phyloP scores from a whole-genome alignment of 2,797 vertebrate genomes.

The Myripristis murdjan region DNA sequence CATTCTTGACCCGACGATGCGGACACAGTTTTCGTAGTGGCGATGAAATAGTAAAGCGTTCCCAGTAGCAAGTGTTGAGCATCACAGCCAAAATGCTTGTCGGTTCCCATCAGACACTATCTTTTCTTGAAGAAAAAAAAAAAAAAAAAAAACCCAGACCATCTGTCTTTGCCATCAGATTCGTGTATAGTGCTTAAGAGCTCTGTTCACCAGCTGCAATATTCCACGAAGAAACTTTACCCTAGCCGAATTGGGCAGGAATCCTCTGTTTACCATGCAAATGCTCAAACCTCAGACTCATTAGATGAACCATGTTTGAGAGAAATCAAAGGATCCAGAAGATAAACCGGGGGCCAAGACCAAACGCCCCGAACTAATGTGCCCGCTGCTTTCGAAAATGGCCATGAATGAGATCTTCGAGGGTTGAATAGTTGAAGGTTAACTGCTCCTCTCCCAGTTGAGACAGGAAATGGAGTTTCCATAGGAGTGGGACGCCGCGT shows the following conservation, averaged over 20 bases:
- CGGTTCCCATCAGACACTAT: not conserved
- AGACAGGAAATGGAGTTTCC: conserved; percentile 55
- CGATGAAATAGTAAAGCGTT: not conserved
- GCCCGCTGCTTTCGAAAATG: not conserved
- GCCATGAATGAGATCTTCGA: not conserved
- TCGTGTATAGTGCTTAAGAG: conserved; percentile 5
- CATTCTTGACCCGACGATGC: not conserved
- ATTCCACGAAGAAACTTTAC: not conserved
- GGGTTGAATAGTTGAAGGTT: conserved; percentile 24
- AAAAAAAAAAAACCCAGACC: conserved; percentile 31
- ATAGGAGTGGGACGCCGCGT: conserved; percentile 36
- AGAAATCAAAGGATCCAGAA: conserved; percentile 21
- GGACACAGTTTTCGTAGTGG: conserved; percentile 4
- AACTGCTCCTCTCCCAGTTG: conserved; percentile 11
- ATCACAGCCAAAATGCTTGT: conserved; percentile 18
- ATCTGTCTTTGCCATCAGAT: conserved; percentile 51
- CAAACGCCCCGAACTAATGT: not conserved
- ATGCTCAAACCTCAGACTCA: too few relatives aligned
- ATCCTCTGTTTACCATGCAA: conserved; percentile 49
- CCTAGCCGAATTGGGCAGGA: conserved; percentile 30
- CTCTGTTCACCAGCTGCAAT: conserved; percentile 27
- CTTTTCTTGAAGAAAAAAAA: conserved; percentile 10
- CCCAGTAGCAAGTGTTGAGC: not conserved
- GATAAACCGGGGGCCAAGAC: not conserved
- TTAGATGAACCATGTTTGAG: conserved; percentile 9